phyloP scores from a whole-genome alignment of 2,888 invertebrate genomes.

The Drosophila silvestris region DNA sequence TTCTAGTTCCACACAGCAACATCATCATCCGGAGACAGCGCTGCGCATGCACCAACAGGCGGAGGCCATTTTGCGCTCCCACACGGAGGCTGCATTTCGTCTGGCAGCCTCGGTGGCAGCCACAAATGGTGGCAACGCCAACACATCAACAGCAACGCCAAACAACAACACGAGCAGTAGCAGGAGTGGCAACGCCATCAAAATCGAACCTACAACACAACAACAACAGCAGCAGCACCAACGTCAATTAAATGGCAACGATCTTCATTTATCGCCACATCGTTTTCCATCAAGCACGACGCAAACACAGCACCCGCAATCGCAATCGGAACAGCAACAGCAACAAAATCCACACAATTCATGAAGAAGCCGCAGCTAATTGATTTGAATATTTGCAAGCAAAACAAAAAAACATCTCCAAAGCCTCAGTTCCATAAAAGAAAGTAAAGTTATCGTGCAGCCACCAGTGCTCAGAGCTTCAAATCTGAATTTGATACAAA shows the following conservation, averaged over 20 bases:
- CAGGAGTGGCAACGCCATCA: constrained; percentile 3
- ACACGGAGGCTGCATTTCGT: constrained; percentile 93
- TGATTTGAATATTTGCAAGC: background rate
- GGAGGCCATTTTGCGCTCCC: constrained; percentile 90
- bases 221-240: constrained; percentile 68
- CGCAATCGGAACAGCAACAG: constrained; percentile 83
- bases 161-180: constrained; percentile 53
- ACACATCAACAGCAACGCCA: constrained; percentile 4
- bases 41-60: constrained; percentile 90
- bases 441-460: background rate
- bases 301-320: constrained; percentile 82
- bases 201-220: constrained; percentile 23
- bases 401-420: background rate
- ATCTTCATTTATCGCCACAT: constrained; percentile 60
- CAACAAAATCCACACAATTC: constrained; percentile 85
- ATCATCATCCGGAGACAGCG: constrained; percentile 77
- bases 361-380: constrained; percentile 87
- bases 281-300: constrained; percentile 80
- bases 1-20: background rate
- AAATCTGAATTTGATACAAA: background rate
- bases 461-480: background rate
- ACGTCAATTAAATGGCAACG: constrained; percentile 20
- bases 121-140: constrained; percentile 31
- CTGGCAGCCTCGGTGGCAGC: constrained; percentile 86
- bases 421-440: background rate